Percentiles rank a stretch among this genome's conserved stretches.
Evolutionary conservation across 2,888 invertebrate species (phyloP).

Genomic region (Pterobdella sp.): DNA sequence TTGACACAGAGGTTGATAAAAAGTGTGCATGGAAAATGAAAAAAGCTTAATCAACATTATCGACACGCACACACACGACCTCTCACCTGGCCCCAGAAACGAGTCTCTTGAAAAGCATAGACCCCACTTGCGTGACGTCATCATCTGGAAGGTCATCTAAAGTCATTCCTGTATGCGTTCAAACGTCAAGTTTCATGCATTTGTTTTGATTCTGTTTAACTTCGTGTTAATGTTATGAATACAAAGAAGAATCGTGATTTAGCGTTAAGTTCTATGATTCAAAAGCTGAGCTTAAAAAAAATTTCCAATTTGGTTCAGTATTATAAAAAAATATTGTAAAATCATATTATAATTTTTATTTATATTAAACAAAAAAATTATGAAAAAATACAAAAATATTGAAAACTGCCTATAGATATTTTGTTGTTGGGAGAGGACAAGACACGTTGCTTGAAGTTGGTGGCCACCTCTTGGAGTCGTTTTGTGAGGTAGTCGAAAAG

Average conservation of each 20-base stretch:
- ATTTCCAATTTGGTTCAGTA: too few relatives aligned
- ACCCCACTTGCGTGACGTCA: conserved; percentile 36
- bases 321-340: too few relatives aligned
- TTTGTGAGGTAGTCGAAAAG: conserved; percentile 60
- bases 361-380: too few relatives aligned
- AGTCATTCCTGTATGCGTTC: conserved; percentile 44
- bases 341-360: too few relatives aligned
- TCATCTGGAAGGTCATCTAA: conserved; percentile 33
- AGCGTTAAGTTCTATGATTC: too few relatives aligned
- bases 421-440: conserved; percentile 61
- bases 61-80: neutral
- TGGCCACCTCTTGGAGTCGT: conserved; percentile 57
- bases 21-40: neutral
- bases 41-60: neutral
- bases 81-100: conserved; percentile 64
- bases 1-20: conserved; percentile 1
- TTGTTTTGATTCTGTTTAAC: too few relatives aligned
- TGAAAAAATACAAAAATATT: neutral
- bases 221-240: too few relatives aligned
- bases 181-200: neutral
- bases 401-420: conserved; percentile 61
- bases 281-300: too few relatives aligned
- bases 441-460: conserved; percentile 58
- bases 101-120: conserved; percentile 39
- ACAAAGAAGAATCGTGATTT: too few relatives aligned